Conservation (phyloP, 1,140 invertebrate species). For the Adelges cooleyi region DNA sequence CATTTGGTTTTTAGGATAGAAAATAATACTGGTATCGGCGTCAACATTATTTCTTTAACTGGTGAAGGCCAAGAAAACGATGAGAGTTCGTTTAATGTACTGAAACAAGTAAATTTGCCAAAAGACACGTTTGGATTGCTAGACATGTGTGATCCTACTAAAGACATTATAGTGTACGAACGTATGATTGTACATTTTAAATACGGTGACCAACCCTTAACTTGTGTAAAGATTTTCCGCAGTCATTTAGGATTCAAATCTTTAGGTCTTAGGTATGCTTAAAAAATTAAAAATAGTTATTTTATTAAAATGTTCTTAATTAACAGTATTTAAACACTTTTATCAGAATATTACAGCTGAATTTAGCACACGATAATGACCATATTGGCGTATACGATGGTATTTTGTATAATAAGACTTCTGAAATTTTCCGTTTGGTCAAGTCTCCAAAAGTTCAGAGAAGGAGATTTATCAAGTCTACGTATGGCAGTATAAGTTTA, state of each 20-base stretch:
- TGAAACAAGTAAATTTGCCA: constrained; percentile 74
- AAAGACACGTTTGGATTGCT: constrained; percentile 91
- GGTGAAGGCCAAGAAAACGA: constrained; percentile 83
- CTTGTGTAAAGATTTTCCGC: constrained; percentile 95
- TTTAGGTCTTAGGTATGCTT: constrained; percentile 60
- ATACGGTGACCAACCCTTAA: constrained; percentile 89
- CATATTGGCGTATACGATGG: constrained; percentile 82
- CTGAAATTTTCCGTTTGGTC: constrained; percentile 39
- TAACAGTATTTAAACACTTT: background rate
- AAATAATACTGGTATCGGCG: constrained; percentile 75
- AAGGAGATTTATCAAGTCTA: constrained; percentile 60
- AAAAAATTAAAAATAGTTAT: constrained; percentile 15
- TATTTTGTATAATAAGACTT: constrained; percentile 76
- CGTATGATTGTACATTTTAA: constrained; percentile 90
- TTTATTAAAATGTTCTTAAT: background rate
- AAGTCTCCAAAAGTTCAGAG: constrained; percentile 59
- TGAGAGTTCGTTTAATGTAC: constrained; percentile 72
- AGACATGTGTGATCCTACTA: constrained; percentile 89
- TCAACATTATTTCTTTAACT: constrained; percentile 77
- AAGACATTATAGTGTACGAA: constrained; percentile 81
- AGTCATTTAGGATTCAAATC: constrained; percentile 70
- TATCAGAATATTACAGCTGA: constrained; percentile 73
- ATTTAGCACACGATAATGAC: constrained; percentile 88
- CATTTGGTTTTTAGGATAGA: constrained; percentile 47
- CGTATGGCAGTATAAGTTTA: constrained; percentile 70